Evolutionary conservation across 2,113 vertebrate genomes (phyloP).

Genomic region (Zosterops lateralis): DNA sequence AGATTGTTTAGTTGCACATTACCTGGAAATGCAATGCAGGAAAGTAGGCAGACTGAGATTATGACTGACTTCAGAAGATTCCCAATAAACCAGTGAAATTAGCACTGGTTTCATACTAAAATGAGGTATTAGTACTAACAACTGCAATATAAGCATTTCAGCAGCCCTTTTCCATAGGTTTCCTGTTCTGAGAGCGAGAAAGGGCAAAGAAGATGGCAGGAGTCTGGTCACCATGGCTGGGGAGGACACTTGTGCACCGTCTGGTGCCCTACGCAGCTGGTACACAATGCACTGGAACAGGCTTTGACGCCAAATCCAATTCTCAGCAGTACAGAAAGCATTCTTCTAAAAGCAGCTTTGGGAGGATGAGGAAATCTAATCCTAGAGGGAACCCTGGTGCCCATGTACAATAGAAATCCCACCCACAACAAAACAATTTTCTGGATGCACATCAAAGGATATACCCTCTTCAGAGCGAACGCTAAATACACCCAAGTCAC

Average conservation of each 20-base stretch:
- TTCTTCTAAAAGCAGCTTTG: constrained; percentile 45
- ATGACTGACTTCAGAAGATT: background rate
- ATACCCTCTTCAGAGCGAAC: background rate
- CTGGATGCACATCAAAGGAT: constrained; percentile 31
- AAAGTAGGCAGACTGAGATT: background rate
- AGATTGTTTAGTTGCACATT: background rate
- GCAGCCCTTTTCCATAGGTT: background rate
- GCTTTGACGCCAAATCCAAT: background rate
- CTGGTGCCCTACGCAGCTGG: background rate
- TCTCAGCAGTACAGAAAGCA: constrained; percentile 17
- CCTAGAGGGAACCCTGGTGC: background rate
- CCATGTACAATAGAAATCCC: constrained; percentile 9
- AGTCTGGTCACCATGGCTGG: background rate
- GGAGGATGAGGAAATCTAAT: constrained; percentile 40
- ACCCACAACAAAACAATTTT: constrained; percentile 43
- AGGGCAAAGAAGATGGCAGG: background rate
- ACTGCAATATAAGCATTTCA: background rate
- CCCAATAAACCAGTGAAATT: background rate
- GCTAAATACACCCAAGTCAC: background rate
- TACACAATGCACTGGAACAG: background rate
- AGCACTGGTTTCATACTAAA: background rate
- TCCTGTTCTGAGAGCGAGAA: background rate
- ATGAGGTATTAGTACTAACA: background rate
- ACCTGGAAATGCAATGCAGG: background rate
- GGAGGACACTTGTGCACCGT: accelerated